These are phyloP conservation scores for Cantharis flavilabris DNA, from an alignment of 2,888 invertebrate genomes.

Conservation along the genomic window DNA sequence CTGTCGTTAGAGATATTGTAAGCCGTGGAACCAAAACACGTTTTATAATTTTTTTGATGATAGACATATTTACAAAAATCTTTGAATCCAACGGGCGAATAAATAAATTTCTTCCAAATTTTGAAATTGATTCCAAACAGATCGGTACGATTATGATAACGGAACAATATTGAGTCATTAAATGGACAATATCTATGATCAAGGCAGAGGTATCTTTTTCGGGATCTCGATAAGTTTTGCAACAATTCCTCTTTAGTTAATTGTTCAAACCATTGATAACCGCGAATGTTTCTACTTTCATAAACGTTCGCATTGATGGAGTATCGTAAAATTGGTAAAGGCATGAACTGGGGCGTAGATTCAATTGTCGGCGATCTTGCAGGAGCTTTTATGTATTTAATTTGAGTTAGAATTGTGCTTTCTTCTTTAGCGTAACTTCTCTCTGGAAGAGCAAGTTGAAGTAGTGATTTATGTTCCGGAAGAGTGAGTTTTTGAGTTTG, in stretches of 20 bases:
- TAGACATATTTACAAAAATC: slow-evolving; percentile 14
- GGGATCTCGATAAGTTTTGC: not conserved
- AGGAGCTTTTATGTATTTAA: not conserved
- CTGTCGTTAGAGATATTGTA: not conserved
- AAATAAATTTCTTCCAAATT: slow-evolving; percentile 1
- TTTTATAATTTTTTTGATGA: not conserved
- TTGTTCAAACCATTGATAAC: slow-evolving; percentile 9
- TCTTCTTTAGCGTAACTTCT: not conserved
- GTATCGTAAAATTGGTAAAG: not conserved
- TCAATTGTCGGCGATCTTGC: not conserved
- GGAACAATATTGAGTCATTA: not conserved
- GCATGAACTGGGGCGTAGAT: not conserved
- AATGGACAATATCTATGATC: slow-evolving; percentile 4
- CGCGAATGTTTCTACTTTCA: not conserved
- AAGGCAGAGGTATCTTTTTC: not conserved
- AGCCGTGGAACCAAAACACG: not conserved
- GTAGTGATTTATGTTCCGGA: not conserved
- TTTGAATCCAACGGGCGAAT: not conserved
- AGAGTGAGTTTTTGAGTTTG: not conserved
- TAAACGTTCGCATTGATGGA: not conserved
- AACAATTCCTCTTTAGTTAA: not conserved
- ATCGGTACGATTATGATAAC: slow-evolving; percentile 10
- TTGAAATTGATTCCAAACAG: slow-evolving; percentile 3
- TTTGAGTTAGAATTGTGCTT: not conserved
- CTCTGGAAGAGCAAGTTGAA: not conserved